Percentiles rank a stretch among this genome's conserved stretches.
Evolutionary conservation across 2,888 invertebrate genomes (phyloP).

Genomic region (Leptopilina myrica): DNA sequence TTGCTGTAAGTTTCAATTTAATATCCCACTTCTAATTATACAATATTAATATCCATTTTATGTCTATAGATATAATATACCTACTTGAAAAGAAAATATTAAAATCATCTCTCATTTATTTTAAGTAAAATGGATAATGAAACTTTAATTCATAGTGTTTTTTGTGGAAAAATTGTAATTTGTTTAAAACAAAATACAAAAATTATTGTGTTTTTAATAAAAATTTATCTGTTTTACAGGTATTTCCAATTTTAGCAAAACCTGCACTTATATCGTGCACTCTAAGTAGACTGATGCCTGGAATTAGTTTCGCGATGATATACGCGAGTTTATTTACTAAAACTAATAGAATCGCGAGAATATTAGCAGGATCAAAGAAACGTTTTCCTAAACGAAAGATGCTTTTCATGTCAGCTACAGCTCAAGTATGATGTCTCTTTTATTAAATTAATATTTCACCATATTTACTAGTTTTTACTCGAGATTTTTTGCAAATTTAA

Average conservation of each 20-base stretch:
- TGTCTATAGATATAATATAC: no score
- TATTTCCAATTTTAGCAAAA: conserved; percentile 82
- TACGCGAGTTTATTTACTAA: conserved; percentile 87
- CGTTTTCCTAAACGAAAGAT: conserved; percentile 84
- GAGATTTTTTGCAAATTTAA: no score
- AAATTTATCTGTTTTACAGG: conserved; percentile 50
- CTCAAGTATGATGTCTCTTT: conserved; percentile 74
- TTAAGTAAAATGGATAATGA: no score
- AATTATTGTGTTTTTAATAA: not conserved
- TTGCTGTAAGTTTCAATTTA: conserved; percentile 60
- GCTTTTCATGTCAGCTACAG: conserved; percentile 81
- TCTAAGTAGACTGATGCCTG: conserved; percentile 80
- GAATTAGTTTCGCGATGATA: conserved; percentile 84
- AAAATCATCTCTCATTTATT: not conserved
- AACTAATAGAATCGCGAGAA: conserved; percentile 87
- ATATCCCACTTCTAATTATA: not conserved
- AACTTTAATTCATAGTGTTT: no score
- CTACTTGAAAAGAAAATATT: not conserved
- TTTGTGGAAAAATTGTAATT: no score
- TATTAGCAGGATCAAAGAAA: conserved; percentile 85
- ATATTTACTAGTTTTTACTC: not conserved
- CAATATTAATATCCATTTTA: not conserved
- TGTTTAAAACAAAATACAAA: no score
- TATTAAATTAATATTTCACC: not conserved
- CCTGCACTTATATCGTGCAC: conserved; percentile 80